These are phyloP conservation scores for Phalacrocorax aristotelis DNA, from an alignment of 2,113 vertebrate species.

Conservation along the genomic window DNA sequence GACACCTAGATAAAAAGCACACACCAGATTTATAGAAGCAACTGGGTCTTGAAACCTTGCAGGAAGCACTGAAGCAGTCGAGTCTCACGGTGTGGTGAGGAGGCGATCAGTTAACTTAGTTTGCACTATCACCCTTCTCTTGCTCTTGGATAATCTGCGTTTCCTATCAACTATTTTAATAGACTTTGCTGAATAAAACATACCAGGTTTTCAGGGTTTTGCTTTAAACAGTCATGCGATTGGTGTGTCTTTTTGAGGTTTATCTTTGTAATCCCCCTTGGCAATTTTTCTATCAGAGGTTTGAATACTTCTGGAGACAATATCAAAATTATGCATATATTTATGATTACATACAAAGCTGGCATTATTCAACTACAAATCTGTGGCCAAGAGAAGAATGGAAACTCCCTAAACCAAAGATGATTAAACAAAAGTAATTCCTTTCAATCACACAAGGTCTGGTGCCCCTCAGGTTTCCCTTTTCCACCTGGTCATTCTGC, in stretches of 20 bases:
- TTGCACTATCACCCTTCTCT: neutral
- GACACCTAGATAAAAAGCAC: neutral
- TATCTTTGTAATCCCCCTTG: neutral
- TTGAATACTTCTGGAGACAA: conserved; percentile 4
- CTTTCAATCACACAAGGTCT: neutral
- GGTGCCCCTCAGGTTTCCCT: neutral
- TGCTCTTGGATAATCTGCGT: neutral
- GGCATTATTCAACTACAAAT: neutral
- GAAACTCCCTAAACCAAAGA: conserved; percentile 16
- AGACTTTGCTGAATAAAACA: neutral
- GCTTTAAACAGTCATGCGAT: neutral
- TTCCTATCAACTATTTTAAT: neutral
- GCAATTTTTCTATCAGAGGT: neutral
- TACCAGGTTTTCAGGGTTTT: neutral
- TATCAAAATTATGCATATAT: neutral
- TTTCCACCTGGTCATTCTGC: neutral
- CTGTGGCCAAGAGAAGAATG: neutral
- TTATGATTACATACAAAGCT: neutral
- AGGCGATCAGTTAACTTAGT: neutral
- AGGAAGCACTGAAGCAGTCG: neutral
- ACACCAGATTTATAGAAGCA: neutral
- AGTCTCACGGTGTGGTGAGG: neutral
- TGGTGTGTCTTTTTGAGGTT: neutral
- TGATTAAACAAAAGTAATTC: neutral
- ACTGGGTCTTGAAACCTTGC: neutral